Conservation (phyloP, 2,888 invertebrate genomes). For the Catocala sponsa region DNA sequence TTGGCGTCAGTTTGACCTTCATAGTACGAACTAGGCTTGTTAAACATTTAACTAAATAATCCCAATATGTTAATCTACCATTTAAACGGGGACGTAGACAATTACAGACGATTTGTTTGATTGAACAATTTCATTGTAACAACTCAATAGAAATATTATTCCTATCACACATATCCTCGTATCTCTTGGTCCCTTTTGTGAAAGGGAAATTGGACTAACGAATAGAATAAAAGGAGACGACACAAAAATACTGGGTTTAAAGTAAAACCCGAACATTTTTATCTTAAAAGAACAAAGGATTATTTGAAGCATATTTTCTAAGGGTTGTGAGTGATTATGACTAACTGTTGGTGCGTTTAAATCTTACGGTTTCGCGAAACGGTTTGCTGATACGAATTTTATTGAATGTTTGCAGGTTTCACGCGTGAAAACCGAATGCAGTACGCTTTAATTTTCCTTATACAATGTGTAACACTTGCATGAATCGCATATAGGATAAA, state of each 20-base stretch:
- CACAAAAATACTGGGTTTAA: constrained; percentile 16
- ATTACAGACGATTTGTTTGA: constrained; percentile 20
- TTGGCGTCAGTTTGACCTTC: too few species aligned
- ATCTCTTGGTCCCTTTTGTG: constrained; percentile 9
- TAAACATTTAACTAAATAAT: background rate
- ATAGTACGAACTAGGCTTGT: too few species aligned
- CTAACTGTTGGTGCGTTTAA: background rate
- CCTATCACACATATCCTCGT: constrained; percentile 3
- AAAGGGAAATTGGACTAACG: constrained; percentile 33
- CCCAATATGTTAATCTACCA: constrained; percentile 1
- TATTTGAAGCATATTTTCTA: constrained; percentile 37
- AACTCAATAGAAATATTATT: constrained; percentile 18
- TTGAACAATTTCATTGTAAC: constrained; percentile 18
- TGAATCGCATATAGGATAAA: too few species aligned
- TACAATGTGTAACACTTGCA: too few species aligned
- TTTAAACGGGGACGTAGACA: constrained; percentile 6
- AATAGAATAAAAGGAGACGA: constrained; percentile 29
- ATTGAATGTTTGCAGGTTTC: too few species aligned
- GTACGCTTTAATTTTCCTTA: too few species aligned
- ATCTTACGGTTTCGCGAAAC: too few species aligned
- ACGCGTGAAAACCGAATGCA: too few species aligned
- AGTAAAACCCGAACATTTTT: constrained; percentile 30
- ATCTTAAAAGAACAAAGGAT: constrained; percentile 45
- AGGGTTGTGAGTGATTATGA: constrained; percentile 19
- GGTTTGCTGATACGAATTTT: too few species aligned